Base-by-base conservation (phyloP, 2,797 vertebrate genomes). In the Smutsia gigantea region DNA sequence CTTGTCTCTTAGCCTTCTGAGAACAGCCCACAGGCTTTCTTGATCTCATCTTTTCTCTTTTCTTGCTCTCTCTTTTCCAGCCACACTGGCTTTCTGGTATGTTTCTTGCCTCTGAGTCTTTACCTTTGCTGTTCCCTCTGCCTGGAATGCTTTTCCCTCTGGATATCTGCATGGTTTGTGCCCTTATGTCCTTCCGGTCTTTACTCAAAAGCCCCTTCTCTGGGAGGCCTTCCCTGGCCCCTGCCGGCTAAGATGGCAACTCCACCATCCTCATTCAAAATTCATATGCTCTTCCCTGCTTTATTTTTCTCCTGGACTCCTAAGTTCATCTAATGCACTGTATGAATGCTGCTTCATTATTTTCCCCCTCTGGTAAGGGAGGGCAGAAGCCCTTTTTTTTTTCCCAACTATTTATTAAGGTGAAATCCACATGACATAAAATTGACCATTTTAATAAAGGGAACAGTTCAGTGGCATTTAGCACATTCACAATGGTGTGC, bases 391-490 rank as follows among this genome's bases (percentile, higher is more conserved):
- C 7, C 39, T 42, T 37, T 61, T 7, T 34, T 29, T 75, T 55
- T 37, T 39, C 37, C 7, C 4, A 53, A 49, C 2, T 57, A 21
- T 17, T 74, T 18, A 59, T 57, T 49, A 49, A 72, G 7, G 17
- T 72, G 79, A 93, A 78, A 93, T 78, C 75, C 68, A 81, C n/a
- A 59, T 11, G 68, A n/a, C 49, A 61, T 21, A 64, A 87, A 85
- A 87, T 5, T 9, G 69, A 55, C 42, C 46, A 34, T 68, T 88
- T 77, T 74, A 37, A 85, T 74, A 37, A 85, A 90, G 18, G 0
- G 23, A 77, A 69, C 25, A 17, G 4, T 66, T 55, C 46, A 23
- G 49, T 66, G 61, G 29, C 31, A 83, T 23, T 66, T 42, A 49
- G 46, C 49, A 25, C 1, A 46, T 87, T 87, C 55, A 63, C 39